These are phyloP conservation scores for Hylia prasina DNA, from an alignment of 2,113 vertebrate genomes.

Conservation along the genomic window DNA sequence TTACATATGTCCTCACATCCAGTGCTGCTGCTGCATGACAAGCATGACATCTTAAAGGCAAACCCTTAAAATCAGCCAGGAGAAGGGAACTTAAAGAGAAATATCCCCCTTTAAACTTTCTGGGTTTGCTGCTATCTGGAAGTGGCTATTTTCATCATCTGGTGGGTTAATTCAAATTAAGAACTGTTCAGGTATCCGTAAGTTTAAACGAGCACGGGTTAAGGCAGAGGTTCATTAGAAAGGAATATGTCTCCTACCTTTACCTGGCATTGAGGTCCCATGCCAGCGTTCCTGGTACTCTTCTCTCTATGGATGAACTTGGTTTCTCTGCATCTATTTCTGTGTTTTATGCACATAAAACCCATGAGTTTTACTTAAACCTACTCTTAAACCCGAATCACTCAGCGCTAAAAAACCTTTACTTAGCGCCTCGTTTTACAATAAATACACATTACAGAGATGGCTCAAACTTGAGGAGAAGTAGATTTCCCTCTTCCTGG, in stretches of 20 bases:
- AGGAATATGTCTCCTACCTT: neutral
- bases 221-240: neutral
- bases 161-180: too few species aligned
- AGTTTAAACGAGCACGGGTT: neutral
- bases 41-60: neutral
- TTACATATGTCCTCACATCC: neutral
- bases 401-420: neutral
- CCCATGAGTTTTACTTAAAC: neutral
- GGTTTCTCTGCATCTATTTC: neutral
- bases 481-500: neutral
- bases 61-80: neutral
- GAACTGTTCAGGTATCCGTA: neutral
- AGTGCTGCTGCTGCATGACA: neutral
- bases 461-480: conserved; percentile 20
- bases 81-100: neutral
- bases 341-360: neutral
- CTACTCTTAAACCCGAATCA: neutral
- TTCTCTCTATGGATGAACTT: neutral
- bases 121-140: neutral
- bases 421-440: neutral
- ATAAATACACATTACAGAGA: neutral
- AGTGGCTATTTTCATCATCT: neutral
- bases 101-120: neutral
- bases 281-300: fast-evolving
- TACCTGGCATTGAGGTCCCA: neutral